These are phyloP conservation scores for Hippolais icterina DNA, from an alignment of 2,113 vertebrate genomes.

Conservation along the genomic window DNA sequence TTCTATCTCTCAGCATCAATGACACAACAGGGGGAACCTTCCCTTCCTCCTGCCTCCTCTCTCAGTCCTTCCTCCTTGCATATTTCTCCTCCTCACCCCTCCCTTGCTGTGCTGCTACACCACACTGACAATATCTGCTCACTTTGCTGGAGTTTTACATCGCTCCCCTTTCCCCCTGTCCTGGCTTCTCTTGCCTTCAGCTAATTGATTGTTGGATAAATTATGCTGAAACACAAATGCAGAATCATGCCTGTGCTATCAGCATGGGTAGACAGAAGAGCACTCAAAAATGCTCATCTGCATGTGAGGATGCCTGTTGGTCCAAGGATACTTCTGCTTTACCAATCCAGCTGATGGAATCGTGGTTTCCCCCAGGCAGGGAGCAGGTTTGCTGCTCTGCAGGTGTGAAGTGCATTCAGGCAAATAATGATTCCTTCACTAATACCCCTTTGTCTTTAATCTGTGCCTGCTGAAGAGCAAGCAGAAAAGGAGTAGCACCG, in stretches of 20 bases:
- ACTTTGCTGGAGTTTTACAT: neutral
- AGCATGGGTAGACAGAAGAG: neutral
- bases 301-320: neutral
- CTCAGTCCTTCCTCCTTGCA: neutral
- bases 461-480: neutral
- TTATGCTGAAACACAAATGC: neutral
- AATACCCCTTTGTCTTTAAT: neutral
- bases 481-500: neutral
- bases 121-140: neutral
- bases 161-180: neutral
- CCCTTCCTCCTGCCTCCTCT: neutral
- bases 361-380: neutral
- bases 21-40: accelerated
- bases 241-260: neutral
- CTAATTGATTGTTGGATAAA: neutral
- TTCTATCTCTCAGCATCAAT: neutral
- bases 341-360: neutral
- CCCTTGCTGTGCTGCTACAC: accelerated
- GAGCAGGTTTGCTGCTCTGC: neutral
- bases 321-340: neutral
- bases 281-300: neutral
- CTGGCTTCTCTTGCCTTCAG: neutral
- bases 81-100: neutral
- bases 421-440: neutral
- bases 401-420: neutral